Evolutionary conservation across 2,113 vertebrate genomes (phyloP).

Genomic region (Platanista minor): DNA sequence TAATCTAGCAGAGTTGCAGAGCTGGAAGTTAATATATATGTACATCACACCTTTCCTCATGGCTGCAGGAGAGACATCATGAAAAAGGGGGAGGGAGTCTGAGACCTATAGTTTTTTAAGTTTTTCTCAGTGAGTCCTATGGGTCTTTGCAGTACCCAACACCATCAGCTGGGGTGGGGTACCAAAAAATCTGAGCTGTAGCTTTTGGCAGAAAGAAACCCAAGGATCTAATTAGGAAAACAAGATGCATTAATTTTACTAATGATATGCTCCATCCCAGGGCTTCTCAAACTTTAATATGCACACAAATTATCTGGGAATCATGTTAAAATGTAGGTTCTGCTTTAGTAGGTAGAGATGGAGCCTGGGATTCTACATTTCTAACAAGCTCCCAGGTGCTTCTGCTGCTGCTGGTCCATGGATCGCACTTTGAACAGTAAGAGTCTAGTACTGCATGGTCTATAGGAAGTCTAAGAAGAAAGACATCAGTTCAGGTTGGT

Average conservation of each 20-base stretch:
- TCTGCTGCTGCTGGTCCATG: neutral
- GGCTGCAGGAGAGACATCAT: too few species aligned
- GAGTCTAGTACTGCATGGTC: fast-evolving
- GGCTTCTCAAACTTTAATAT: neutral
- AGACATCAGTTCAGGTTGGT: neutral
- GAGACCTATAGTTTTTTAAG: neutral
- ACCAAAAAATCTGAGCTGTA: neutral
- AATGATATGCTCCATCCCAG: neutral
- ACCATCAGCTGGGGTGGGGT: neutral
- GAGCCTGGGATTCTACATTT: neutral
- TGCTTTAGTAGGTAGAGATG: neutral
- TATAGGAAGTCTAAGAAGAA: neutral
- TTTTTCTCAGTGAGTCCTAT: neutral
- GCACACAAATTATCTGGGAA: neutral
- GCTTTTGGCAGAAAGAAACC: neutral
- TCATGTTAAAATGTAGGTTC: neutral
- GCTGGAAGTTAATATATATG: neutral
- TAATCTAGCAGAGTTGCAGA: neutral
- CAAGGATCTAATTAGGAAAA: neutral
- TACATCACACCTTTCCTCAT: neutral
- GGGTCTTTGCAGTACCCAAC: neutral
- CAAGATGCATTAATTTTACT: neutral
- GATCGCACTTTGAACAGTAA: neutral
- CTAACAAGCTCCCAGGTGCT: neutral
- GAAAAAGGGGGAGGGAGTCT: neutral